Evolutionary conservation across 2,797 vertebrate species (phyloP).

Genomic region (Notolabrus celidotus): DNA sequence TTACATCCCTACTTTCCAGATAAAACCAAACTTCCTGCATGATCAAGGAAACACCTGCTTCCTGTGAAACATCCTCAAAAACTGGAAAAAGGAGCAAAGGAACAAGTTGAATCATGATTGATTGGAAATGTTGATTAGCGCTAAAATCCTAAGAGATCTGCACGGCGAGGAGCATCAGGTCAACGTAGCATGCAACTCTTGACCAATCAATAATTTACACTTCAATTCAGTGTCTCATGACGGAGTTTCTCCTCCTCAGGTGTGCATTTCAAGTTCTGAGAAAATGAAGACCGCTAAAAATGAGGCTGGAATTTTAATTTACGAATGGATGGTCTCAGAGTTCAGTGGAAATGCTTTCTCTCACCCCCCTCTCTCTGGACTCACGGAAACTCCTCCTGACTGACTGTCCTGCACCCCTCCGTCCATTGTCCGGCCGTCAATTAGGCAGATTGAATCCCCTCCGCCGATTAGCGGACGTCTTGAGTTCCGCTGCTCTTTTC

Average conservation of each 20-base stretch:
- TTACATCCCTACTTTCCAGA: too few relatives aligned
- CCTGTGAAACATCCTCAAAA: too few relatives aligned
- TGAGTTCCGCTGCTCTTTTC: conserved; percentile 77
- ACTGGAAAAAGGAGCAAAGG: too few relatives aligned
- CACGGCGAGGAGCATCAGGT: conserved; percentile 1
- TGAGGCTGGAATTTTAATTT: conserved; percentile 68
- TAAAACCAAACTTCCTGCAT: too few relatives aligned
- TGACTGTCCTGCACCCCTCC: conserved; percentile 32
- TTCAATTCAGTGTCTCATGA: conserved; percentile 26
- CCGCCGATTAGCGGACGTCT: conserved; percentile 71
- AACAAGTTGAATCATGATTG: too few relatives aligned
- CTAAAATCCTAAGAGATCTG: neutral
- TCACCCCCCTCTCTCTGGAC: conserved; percentile 31
- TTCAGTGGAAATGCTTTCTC: conserved; percentile 74
- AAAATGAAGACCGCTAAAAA: conserved; percentile 39
- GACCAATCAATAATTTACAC: conserved; percentile 46
- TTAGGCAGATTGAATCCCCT: conserved; percentile 78
- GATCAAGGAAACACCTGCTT: too few relatives aligned
- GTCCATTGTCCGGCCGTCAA: conserved; percentile 72
- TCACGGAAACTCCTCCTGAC: conserved; percentile 58
- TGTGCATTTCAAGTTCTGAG: conserved; percentile 58
- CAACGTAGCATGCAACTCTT: conserved; percentile 3
- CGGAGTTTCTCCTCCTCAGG: conserved; percentile 55
- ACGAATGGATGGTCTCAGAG: conserved; percentile 59
- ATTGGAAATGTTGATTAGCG: neutral